These are phyloP conservation scores for Labeo catla DNA, from an alignment of 2,113 vertebrate genomes.

Conservation along the genomic window DNA sequence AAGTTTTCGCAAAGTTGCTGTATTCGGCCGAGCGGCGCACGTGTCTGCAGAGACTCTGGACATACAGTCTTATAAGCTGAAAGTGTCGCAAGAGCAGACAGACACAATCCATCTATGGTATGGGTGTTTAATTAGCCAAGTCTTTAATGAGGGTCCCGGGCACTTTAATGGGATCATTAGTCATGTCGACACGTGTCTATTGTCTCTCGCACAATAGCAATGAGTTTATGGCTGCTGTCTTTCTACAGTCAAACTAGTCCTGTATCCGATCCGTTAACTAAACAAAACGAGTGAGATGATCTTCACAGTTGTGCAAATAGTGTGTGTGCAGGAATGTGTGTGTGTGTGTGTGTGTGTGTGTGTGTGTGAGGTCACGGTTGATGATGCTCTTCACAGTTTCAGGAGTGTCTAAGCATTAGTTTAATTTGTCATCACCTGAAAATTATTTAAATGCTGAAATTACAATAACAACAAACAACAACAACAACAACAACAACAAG, in stretches of 20 bases:
- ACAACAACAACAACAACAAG: background rate
- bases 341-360: background rate
- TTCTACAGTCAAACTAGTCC: background rate
- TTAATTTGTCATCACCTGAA: background rate
- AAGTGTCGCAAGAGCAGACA: background rate
- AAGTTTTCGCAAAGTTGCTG: no score
- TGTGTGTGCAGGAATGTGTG: background rate
- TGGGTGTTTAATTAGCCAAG: conserved; percentile 59
- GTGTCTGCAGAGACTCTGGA: no score
- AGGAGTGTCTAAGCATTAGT: background rate
- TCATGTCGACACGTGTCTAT: background rate
- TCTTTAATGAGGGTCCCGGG: background rate
- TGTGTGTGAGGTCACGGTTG: background rate
- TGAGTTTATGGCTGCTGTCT: background rate
- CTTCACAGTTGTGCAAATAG: background rate
- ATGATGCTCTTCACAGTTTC: background rate
- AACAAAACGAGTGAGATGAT: background rate
- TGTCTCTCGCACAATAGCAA: background rate
- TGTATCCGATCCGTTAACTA: background rate
- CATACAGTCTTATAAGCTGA: no score
- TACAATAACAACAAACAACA: background rate
- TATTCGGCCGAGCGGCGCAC: background rate
- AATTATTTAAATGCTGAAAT: background rate
- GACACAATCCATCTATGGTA: background rate
- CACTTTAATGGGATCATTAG: conserved; percentile 1